Evolutionary conservation across 2,113 vertebrate species (phyloP).

Genomic region (Neoarius graeffei): DNA sequence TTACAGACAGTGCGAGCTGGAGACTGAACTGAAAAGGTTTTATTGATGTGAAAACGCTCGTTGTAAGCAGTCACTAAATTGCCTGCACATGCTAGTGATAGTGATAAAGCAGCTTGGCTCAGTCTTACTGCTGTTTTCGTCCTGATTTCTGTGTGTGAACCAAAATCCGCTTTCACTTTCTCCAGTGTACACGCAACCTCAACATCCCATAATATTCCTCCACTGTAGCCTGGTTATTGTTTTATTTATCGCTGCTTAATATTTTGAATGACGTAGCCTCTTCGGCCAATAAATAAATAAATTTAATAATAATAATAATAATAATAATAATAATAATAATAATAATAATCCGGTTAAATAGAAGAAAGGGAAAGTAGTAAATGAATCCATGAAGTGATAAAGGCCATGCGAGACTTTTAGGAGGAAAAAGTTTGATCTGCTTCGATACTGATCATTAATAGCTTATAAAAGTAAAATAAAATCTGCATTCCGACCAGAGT

Average conservation of each 20-base stretch:
- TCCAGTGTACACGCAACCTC: not conserved
- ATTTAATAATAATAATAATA: too few species aligned
- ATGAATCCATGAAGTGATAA: not conserved
- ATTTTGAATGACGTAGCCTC: not conserved
- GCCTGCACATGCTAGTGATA: conserved; percentile 10
- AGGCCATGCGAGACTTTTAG: too few species aligned
- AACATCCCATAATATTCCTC: conserved; percentile 32
- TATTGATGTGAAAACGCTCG: conserved; percentile 29
- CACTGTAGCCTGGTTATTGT: not conserved
- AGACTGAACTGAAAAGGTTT: not conserved
- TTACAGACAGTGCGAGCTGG: not conserved
- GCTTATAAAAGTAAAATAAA: not conserved
- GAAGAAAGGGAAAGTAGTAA: not conserved
- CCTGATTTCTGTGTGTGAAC: not conserved
- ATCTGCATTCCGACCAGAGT: not conserved
- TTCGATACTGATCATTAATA: not conserved
- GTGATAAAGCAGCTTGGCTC: conserved; percentile 29
- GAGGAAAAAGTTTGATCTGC: not conserved
- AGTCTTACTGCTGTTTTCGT: conserved; percentile 16
- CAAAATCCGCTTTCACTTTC: not conserved
- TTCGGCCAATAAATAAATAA: not conserved
- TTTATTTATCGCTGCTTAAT: not conserved
- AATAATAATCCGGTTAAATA: not conserved
- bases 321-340: too few species aligned
- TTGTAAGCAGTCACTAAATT: conserved; percentile 25